phyloP scores from a whole-genome alignment of 2,797 vertebrate genomes.

The Darevskia mixta region DNA sequence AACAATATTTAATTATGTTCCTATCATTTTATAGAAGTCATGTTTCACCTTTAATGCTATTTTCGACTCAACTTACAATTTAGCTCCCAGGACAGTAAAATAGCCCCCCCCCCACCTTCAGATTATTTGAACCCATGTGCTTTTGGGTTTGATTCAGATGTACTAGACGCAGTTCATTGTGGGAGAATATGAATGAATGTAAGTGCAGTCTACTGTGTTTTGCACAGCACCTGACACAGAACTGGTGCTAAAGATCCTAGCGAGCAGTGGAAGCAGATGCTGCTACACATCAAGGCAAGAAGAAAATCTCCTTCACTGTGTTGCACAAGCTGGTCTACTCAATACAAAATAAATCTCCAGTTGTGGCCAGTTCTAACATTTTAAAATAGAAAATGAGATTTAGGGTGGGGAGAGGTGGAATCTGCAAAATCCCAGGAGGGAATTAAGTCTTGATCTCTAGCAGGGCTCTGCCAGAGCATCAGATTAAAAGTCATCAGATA shows the following conservation, averaged over 20 bases:
- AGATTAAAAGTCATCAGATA: conserved; percentile 23
- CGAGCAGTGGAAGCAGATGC: neutral
- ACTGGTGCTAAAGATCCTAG: neutral
- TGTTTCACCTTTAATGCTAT: too few species aligned
- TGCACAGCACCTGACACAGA: neutral
- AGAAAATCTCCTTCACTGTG: neutral
- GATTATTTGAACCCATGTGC: too few species aligned
- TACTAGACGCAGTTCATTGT: too few species aligned
- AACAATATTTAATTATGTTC: too few species aligned
- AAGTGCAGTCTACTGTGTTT: neutral
- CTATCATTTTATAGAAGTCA: too few species aligned
- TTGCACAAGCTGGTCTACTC: neutral
- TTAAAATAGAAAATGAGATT: conserved; percentile 4
- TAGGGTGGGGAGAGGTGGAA: neutral
- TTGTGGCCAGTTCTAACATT: conserved; percentile 5
- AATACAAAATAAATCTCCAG: neutral
- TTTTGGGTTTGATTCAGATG: too few species aligned
- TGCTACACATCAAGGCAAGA: conserved; percentile 3
- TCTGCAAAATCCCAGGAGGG: conserved; percentile 13
- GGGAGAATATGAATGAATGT: neutral
- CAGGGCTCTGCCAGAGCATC: conserved; percentile 21
- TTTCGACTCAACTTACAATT: too few species aligned
- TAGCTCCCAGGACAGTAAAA: too few species aligned
- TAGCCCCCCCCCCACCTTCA: too few species aligned
- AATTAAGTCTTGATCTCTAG: conserved; percentile 34